Evolutionary conservation across 2,888 invertebrate species (phyloP).

Genomic region (Ormyrus nitidulus): DNA sequence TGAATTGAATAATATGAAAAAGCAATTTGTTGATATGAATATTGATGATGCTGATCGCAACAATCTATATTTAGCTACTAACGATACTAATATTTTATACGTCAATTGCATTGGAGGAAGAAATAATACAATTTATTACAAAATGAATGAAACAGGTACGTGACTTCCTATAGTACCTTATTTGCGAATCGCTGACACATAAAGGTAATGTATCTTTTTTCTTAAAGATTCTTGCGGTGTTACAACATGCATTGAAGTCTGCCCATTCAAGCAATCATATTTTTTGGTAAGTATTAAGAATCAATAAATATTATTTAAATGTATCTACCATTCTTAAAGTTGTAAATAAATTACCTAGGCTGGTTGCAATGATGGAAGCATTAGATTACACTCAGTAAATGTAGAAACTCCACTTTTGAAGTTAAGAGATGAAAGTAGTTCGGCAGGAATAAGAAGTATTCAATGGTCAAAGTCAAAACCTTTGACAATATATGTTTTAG

Average conservation of each 20-base stretch:
- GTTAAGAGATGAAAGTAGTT: conserved; percentile 68
- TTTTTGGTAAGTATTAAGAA: conserved; percentile 72
- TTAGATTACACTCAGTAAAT: conserved; percentile 76
- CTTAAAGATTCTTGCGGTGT: conserved; percentile 64
- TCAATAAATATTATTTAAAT: conserved; percentile 1
- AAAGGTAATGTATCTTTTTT: not conserved
- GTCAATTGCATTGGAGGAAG: conserved; percentile 69
- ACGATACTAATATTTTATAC: conserved; percentile 76
- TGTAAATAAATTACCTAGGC: conserved; percentile 63
- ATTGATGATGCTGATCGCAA: conserved; percentile 74
- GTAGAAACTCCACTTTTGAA: conserved; percentile 75
- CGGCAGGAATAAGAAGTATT: conserved; percentile 72
- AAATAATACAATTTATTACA: conserved; percentile 65
- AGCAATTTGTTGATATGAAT: conserved; percentile 73
- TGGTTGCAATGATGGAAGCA: conserved; percentile 77
- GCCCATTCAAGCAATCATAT: conserved; percentile 76
- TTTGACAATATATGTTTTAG: conserved; percentile 77
- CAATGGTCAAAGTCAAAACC: conserved; percentile 78
- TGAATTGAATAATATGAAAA: conserved; percentile 58
- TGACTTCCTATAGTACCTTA: conserved; percentile 14
- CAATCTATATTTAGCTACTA: conserved; percentile 76
- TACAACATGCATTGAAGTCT: conserved; percentile 76
- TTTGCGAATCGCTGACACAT: not conserved
- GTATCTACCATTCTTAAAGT: not conserved
- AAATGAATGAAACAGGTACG: conserved; percentile 65